Evolutionary conservation across 2,797 vertebrate species (phyloP), one percentile per base, ranked within the genome.

Genomic region (Odontamblyopus rebecca): DNA sequence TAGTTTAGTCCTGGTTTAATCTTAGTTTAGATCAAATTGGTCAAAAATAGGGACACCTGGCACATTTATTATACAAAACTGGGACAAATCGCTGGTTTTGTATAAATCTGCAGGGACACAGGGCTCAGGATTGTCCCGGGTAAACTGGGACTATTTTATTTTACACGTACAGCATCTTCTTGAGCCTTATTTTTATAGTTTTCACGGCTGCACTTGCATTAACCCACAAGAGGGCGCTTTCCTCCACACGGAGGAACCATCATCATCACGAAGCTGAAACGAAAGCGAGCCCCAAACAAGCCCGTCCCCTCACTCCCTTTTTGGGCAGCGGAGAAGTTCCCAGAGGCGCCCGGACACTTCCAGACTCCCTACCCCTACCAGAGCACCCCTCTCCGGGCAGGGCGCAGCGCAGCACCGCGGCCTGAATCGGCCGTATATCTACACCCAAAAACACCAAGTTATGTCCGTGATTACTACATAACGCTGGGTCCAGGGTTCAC

Each of bases 241-340:
- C 26, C 38, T 6, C 32, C 61, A n/a, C 35, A 62, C 54, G 54
- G 7, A 27, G 5, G 35, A 57, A 13, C 23, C 54, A 9, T 38
- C 23, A 23, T 23, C 23, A 26, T 15, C 44, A 12, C 69, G 38
- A n/a, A 30, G 7, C 7, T 18, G 74, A 85, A 89, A 62, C 30
- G 75, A 90, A 86, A 86, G 63, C 6, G 73, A 86, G 64, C 67
- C 57, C 19, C 8, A 8, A 13, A 6, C 8, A 63, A n/a, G 50
- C 11, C 3, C 56, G 3, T 13, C 23, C 82, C 5, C 32, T 35
- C 60, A 0, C 5, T 48, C 23, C 41, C 15, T 12, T 29, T 2
- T 48, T 6, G 1, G 5, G 1, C 11, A 30, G 29, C 27, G 29
- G 30, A 78, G 76, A 85, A 85, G 70, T 85, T 73, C 44, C 70